Evolutionary conservation across 2,797 vertebrate genomes (phyloP).

Genomic region (Rhabdophis nuchalis): DNA sequence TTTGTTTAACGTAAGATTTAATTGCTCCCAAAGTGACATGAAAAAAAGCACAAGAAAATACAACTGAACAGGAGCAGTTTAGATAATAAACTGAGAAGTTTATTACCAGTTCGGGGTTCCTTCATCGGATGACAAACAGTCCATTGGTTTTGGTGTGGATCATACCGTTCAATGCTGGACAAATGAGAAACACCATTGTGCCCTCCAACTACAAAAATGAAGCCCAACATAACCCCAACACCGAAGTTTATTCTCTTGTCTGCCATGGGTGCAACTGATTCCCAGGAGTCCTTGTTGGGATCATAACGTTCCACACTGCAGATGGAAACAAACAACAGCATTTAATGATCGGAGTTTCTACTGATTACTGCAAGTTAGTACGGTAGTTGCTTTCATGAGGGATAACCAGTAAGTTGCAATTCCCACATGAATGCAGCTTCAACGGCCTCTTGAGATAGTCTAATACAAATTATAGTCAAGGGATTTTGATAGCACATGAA

Average conservation of each 20-base stretch:
- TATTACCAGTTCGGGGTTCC: conserved; percentile 92
- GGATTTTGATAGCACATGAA: neutral
- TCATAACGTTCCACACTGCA: conserved; percentile 93
- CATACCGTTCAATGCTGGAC: conserved; percentile 95
- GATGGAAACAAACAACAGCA: conserved; percentile 23
- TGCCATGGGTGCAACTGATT: conserved; percentile 94
- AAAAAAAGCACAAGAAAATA: neutral
- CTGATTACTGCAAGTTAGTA: neutral
- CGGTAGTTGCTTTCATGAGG: neutral
- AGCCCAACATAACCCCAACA: conserved; percentile 94
- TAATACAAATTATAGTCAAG: neutral
- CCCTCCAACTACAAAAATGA: conserved; percentile 96
- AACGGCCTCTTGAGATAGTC: too few relatives aligned
- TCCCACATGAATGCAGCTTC: neutral
- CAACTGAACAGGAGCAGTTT: fast-evolving
- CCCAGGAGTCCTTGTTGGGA: conserved; percentile 94
- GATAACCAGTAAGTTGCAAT: neutral
- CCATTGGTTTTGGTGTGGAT: conserved; percentile 98
- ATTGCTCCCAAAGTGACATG: neutral
- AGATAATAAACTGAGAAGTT: neutral
- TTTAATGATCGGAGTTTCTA: fast-evolving
- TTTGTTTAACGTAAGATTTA: neutral
- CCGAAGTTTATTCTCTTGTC: conserved; percentile 98
- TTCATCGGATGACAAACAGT: conserved; percentile 96
- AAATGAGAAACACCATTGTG: conserved; percentile 97